Conservation (phyloP, 2,888 invertebrate genomes). For the Ganaspis brasiliensis region DNA sequence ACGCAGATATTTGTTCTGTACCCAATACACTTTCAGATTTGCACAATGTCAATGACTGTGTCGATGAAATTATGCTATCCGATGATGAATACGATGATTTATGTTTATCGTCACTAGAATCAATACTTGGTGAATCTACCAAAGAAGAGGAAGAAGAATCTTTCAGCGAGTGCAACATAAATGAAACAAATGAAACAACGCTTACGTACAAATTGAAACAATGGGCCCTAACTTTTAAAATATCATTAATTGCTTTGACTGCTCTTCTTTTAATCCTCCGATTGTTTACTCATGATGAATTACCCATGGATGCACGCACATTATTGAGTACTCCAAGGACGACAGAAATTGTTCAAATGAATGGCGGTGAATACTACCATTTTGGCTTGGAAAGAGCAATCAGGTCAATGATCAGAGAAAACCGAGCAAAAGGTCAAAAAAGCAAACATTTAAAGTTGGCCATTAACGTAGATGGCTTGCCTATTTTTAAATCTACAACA, state of each 20-base stretch:
- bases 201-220: neutral
- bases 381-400: slow-evolving; percentile 40
- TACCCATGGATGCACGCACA: slow-evolving; percentile 40
- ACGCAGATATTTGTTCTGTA: too few relatives aligned
- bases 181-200: too few relatives aligned
- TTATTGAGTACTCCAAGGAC: slow-evolving; percentile 1
- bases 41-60: too few relatives aligned
- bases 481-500: slow-evolving; percentile 28
- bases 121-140: too few relatives aligned
- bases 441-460: slow-evolving; percentile 2
- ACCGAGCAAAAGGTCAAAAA: neutral
- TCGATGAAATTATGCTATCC: too few relatives aligned
- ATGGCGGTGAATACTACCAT: slow-evolving; percentile 42
- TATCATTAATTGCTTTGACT: neutral
- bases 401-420: neutral
- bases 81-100: too few relatives aligned
- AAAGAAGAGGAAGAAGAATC: too few relatives aligned
- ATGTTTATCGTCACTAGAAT: too few relatives aligned
- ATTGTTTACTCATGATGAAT: neutral
- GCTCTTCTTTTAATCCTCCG: neutral
- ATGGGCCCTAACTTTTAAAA: neutral
- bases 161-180: too few relatives aligned
- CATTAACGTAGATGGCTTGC: slow-evolving; percentile 45
- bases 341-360: slow-evolving; percentile 29
- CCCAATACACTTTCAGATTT: too few relatives aligned